These are phyloP conservation scores for Catalaphyllia jardinei DNA, from an alignment of 64 coral and sea anemone species.

Conservation along the genomic window DNA sequence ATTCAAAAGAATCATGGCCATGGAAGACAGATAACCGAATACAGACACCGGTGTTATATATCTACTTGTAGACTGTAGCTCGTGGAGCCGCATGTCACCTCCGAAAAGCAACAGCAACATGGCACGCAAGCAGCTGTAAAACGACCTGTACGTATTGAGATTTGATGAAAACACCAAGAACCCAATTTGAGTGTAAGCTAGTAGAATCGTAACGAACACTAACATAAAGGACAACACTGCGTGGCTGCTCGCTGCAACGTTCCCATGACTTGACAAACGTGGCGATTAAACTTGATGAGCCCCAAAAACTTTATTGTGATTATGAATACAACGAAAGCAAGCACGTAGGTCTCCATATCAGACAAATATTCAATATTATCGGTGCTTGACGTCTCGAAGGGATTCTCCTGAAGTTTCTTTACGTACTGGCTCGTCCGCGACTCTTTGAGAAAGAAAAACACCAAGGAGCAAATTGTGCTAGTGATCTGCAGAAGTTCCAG, in stretches of 20 bases:
- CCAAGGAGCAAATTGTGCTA: slow-evolving; percentile 51
- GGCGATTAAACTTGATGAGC: slow-evolving; percentile 60
- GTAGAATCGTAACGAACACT: slow-evolving; percentile 54
- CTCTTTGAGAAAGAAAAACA: slow-evolving; percentile 72
- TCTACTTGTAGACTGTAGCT: slow-evolving; percentile 24
- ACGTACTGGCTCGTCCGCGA: slow-evolving; percentile 68
- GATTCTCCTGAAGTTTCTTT: slow-evolving; percentile 67
- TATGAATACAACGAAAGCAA: slow-evolving; percentile 64
- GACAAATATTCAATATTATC: slow-evolving; percentile 62
- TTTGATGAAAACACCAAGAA: slow-evolving; percentile 56
- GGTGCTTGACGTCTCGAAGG: slow-evolving; percentile 63
- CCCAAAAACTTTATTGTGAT: slow-evolving; percentile 66
- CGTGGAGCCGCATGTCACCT: slow-evolving; percentile 56
- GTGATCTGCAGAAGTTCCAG: slow-evolving; percentile 51
- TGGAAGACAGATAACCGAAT: slow-evolving; percentile 60
- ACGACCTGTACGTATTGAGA: slow-evolving; percentile 50
- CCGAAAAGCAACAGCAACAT: slow-evolving; percentile 60
- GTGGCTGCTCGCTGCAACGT: slow-evolving; percentile 41
- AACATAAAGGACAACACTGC: slow-evolving; percentile 44
- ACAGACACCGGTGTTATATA: slow-evolving; percentile 40
- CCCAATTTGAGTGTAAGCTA: slow-evolving; percentile 65
- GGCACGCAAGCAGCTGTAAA: slow-evolving; percentile 56
- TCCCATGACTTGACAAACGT: slow-evolving; percentile 57
- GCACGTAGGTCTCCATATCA: slow-evolving; percentile 61
- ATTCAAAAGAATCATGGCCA: slow-evolving; percentile 69